These are phyloP conservation scores for Artemia franciscana DNA, from an alignment of 1,140 invertebrate genomes.

Conservation along the genomic window DNA sequence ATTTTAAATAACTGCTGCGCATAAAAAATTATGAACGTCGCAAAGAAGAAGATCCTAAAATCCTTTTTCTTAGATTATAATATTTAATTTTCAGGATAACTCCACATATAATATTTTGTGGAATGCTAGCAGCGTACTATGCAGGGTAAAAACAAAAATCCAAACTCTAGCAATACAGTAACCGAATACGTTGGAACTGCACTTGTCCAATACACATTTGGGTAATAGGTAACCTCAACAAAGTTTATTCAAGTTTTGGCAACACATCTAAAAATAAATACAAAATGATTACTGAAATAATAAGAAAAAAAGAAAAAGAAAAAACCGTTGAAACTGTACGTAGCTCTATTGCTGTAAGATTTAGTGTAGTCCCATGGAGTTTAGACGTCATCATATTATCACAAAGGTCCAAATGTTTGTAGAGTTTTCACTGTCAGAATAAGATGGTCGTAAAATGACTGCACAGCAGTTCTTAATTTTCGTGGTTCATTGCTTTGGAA, in stretches of 20 bases:
- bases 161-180: constrained; percentile 42
- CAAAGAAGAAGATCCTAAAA: no score
- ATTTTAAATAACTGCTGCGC: no score
- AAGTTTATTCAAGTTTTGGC: constrained; percentile 33
- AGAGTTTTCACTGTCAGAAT: constrained; percentile 41
- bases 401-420: constrained; percentile 28
- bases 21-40: no score
- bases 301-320: constrained; percentile 44
- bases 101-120: no score
- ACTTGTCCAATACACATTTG: constrained; percentile 73
- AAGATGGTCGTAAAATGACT: constrained; percentile 45
- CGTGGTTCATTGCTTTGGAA: constrained; percentile 33
- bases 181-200: constrained; percentile 55
- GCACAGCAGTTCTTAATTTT: constrained; percentile 38
- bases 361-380: constrained; percentile 42
- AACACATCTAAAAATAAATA: constrained; percentile 65
- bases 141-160: constrained; percentile 53
- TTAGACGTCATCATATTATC: not conserved
- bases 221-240: constrained; percentile 49
- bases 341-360: constrained; percentile 51
- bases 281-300: constrained; percentile 44
- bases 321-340: constrained; percentile 76
- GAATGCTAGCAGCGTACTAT: not conserved
- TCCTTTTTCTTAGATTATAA: no score
- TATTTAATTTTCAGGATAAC: no score